Conservation (phyloP, 2,113 vertebrate species). For the Myotis davidii region DNA sequence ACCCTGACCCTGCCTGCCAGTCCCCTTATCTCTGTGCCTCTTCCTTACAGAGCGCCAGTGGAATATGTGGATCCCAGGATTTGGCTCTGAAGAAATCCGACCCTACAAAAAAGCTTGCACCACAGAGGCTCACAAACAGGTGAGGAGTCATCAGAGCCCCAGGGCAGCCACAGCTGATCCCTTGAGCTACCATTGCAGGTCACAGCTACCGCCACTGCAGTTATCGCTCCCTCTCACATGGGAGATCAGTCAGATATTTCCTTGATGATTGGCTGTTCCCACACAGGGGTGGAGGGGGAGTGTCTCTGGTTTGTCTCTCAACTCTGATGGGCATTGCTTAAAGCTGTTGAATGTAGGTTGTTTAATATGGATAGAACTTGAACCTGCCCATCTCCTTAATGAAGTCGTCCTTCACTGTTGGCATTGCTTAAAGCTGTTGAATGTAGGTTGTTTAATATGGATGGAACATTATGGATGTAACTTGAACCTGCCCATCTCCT, state of each 20-base stretch:
- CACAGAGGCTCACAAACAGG: conserved; percentile 99
- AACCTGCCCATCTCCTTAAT: not conserved
- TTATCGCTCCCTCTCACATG: not conserved
- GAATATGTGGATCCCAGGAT: conserved; percentile 99
- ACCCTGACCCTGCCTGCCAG: not conserved
- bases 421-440: not conserved
- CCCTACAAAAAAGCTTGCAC: conserved; percentile 99
- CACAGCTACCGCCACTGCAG: not conserved
- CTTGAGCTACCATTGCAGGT: not conserved
- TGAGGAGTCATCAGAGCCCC: conserved; percentile 69
- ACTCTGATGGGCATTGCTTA: not conserved
- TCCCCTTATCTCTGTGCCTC: not conserved
- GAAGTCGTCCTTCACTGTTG: not conserved
- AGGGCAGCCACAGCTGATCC: not conserved
- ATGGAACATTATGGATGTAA: not conserved
- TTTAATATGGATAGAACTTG: not conserved
- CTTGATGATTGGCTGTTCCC: not conserved
- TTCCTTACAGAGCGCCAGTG: conserved; percentile 94
- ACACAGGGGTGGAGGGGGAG: rapidly evolving
- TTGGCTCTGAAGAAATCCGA: conserved; percentile 98
- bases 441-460: not conserved
- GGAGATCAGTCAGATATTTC: not conserved
- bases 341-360: not conserved
- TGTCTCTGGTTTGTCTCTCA: not conserved
- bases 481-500: not conserved